These are phyloP conservation scores for Icerya purchasi DNA, from an alignment of 2,888 invertebrate genomes.

Conservation along the genomic window DNA sequence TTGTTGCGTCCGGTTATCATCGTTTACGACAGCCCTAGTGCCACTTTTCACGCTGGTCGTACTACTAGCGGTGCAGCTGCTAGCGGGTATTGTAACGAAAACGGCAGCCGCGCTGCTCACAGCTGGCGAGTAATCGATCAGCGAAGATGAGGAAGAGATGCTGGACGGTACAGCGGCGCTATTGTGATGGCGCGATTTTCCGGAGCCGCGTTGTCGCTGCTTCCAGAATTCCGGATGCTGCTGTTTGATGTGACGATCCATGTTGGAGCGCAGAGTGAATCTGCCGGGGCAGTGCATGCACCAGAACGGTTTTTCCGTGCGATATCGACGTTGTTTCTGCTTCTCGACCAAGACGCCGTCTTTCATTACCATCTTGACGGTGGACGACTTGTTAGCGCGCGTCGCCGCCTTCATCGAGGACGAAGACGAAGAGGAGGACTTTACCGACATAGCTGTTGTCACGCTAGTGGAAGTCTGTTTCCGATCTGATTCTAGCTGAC, in stretches of 20 bases:
- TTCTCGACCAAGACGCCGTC: conserved; percentile 78
- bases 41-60: no score
- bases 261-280: conserved; percentile 78
- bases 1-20: conserved; percentile 9
- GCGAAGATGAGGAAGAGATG: no score
- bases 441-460: conserved; percentile 18
- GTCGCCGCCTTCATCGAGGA: no score
- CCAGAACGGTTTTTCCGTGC: conserved; percentile 74
- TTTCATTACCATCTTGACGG: conserved; percentile 73
- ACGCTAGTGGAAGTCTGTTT: no score
- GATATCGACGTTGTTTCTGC: conserved; percentile 70
- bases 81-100: conserved; percentile 6
- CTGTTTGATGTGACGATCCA: conserved; percentile 85
- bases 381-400: conserved; percentile 34
- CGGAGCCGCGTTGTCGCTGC: conserved; percentile 26
- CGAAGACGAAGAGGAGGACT: no score
- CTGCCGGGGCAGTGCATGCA: conserved; percentile 78
- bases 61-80: no score
- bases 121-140: no score
- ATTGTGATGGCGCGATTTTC: conserved; percentile 13
- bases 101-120: conserved; percentile 3
- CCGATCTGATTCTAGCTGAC: no score
- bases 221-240: conserved; percentile 83
- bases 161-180: no score
- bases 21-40: no score